phyloP scores from a whole-genome alignment of 2,888 invertebrate genomes.

The Fragum sueziense region DNA sequence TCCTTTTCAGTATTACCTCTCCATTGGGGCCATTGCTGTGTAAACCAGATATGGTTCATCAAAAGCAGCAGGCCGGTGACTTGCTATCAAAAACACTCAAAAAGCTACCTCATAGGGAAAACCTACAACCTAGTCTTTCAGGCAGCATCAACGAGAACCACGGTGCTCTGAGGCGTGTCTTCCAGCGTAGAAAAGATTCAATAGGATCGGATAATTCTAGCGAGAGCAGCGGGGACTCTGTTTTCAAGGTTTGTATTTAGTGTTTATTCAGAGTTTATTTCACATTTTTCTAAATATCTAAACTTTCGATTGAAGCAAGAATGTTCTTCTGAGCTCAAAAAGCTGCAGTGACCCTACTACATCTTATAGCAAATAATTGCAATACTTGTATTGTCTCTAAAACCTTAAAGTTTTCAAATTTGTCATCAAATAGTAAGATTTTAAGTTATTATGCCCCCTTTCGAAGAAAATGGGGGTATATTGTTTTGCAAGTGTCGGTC shows the following conservation, averaged over 20 bases:
- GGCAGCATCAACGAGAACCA: slow-evolving; percentile 38
- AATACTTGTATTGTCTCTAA: no score
- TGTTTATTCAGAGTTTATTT: no score
- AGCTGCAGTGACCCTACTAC: no score
- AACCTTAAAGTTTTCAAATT: no score
- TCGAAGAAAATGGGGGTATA: no score
- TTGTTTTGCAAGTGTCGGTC: no score
- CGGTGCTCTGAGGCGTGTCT: slow-evolving; percentile 33
- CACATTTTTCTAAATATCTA: no score
- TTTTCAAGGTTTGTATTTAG: slow-evolving; percentile 68
- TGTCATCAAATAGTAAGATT: no score
- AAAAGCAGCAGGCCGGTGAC: slow-evolving; percentile 37
- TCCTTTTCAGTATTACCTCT: slow-evolving; percentile 38
- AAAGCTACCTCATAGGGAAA: slow-evolving; percentile 49
- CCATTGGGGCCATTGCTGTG: slow-evolving; percentile 27
- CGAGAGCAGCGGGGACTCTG: slow-evolving; percentile 68
- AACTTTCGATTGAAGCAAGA: no score
- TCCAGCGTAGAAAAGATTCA: slow-evolving; percentile 61
- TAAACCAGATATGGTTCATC: slow-evolving; percentile 32
- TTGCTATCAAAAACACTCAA: slow-evolving; percentile 50
- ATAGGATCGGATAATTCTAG: slow-evolving; percentile 73
- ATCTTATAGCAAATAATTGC: no score
- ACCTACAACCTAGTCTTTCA: background rate
- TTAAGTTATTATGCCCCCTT: no score
- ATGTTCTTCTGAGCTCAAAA: no score